These are phyloP conservation scores for Rhopalosiphum nymphaeae DNA, from an alignment of 2,888 invertebrate genomes.

Conservation along the genomic window DNA sequence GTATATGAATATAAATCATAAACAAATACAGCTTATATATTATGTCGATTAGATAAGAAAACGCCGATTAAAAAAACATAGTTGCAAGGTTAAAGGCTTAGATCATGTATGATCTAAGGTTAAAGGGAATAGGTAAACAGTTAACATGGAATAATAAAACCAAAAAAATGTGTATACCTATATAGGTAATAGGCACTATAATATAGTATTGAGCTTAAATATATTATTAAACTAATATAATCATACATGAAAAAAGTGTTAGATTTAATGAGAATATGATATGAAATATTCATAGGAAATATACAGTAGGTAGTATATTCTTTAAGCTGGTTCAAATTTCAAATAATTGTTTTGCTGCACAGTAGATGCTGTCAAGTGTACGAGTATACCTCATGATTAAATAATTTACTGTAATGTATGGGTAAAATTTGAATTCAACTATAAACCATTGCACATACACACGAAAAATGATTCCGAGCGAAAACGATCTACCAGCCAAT, in stretches of 20 bases:
- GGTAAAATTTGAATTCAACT: not conserved
- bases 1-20: not conserved
- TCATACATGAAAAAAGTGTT: not conserved
- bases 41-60: not conserved
- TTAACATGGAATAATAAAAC: not conserved
- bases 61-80: not conserved
- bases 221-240: not conserved
- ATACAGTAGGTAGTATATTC: not conserved
- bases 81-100: not conserved
- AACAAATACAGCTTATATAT: not conserved
- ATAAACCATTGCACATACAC: not conserved
- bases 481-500: not conserved
- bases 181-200: not conserved
- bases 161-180: not conserved
- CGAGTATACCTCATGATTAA: not conserved
- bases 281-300: not conserved
- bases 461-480: not conserved
- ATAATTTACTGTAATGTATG: not conserved
- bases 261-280: no score
- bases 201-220: not conserved
- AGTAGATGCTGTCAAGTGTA: not conserved
- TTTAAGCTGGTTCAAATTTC: not conserved
- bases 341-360: not conserved
- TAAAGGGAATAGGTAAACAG: constrained; percentile 8
- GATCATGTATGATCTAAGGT: not conserved